A percentile compares a stretch with the other conserved stretches of the same genome.
phyloP scores from a whole-genome alignment of 2,888 invertebrate species.

The Phlogophora meticulosa region DNA sequence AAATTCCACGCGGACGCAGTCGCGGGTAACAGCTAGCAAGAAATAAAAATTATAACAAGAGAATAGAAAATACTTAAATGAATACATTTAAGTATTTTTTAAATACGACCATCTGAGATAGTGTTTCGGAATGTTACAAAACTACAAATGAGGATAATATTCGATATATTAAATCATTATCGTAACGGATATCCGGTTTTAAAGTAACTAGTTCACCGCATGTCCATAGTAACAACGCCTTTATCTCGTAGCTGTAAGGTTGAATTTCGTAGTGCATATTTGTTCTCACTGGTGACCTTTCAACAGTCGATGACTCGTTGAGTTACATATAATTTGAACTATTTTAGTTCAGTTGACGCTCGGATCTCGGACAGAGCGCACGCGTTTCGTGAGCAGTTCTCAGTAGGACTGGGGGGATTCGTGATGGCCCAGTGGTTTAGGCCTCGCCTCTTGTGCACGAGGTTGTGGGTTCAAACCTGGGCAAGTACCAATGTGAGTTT shows the following conservation, averaged over 20 bases:
- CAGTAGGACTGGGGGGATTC: background rate
- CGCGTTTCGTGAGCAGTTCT: background rate
- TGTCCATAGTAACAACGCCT: background rate
- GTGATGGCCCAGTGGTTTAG: no score
- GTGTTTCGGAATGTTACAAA: background rate
- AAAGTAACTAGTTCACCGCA: no score
- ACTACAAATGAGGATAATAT: background rate
- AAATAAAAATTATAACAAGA: no score
- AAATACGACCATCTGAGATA: no score
- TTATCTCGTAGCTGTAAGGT: background rate
- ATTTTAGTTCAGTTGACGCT: background rate
- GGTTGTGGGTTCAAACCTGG: no score
- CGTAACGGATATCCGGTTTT: slow-evolving; percentile 1
- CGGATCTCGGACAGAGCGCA: background rate
- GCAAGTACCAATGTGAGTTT: no score
- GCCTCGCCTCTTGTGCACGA: no score
- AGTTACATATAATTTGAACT: background rate
- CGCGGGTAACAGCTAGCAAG: no score
- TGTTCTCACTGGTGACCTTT: background rate
- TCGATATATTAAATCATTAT: background rate
- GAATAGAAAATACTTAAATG: no score
- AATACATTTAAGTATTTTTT: no score
- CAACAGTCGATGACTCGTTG: background rate
- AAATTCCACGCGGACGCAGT: no score
- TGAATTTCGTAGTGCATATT: background rate